Base-by-base conservation (phyloP, 1,140 invertebrate species). In the Steinernema feltiae region DNA sequence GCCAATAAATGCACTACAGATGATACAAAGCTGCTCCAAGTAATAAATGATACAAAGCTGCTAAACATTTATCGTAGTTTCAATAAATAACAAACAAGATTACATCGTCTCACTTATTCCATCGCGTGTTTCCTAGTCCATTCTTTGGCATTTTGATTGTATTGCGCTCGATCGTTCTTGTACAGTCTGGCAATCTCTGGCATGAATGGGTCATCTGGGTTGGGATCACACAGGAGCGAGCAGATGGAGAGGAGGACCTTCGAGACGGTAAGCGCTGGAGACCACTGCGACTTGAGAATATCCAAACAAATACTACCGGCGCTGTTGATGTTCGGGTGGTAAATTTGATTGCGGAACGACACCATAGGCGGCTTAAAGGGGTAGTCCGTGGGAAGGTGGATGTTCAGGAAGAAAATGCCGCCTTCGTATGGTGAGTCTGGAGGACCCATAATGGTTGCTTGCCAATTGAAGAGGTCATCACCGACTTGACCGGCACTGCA, bases 291-390 rank as follows among this genome's bases (percentile, higher is more conserved):
- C 90, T 94, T 91, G 89, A 98, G 91, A 89, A 98, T 98, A 90
- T 98, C 96, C 89, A 98, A 91, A 90, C 96, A 98, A 91, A 98
- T 98, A 89, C 93, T 95, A 90, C 96, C 96, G 91, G 97, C 97
- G 91, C 93, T 96, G 91, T 97, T 98, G 76, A 77, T 75, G 89
- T 99, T 99, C 87, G 96, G 96, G 90, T 98, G 96, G 90, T 98
- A 99, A 89, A 99, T 98, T 90, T 94, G 93, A 88, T 96, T 99
- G 88, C 94, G 97, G 90, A 99, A 98, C 88, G 94, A 93, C 89
- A 98, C 93, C 91, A 91, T 97, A 97, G 95, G 95, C 88, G 95
- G 95, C 91, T 98, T 98, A 89, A 98, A 98, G 84, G 96, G 96
- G 90, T 99, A 99, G 89, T 98, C 95, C 92, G 94, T 96, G 86